phyloP scores from a whole-genome alignment of 2,113 vertebrate genomes.

The Rhegmatorhina hoffmannsi region DNA sequence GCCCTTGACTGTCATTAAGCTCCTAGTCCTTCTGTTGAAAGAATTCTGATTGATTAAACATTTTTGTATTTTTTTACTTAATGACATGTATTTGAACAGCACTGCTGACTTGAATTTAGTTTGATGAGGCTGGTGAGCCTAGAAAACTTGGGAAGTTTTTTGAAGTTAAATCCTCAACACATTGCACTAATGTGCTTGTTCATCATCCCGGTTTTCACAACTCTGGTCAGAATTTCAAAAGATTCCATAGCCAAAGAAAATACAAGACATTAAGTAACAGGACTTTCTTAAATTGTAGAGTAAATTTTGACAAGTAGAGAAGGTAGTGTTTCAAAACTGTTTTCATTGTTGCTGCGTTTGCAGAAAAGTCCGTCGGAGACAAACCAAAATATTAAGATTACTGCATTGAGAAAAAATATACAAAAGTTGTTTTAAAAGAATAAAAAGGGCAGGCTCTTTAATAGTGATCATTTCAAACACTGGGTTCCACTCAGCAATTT shows the following conservation, averaged over 20 bases:
- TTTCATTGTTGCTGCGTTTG: slow-evolving; percentile 9
- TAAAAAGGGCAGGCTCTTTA: not conserved
- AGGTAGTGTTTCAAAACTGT: slow-evolving; percentile 40
- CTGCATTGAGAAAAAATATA: slow-evolving; percentile 6
- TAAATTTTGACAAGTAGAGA: slow-evolving; percentile 56
- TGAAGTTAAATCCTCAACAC: not conserved
- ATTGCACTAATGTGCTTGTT: slow-evolving; percentile 12
- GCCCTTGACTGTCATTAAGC: not conserved
- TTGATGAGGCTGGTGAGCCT: not conserved
- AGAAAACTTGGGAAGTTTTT: not conserved
- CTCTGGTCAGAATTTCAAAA: slow-evolving; percentile 43
- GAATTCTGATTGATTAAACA: slow-evolving; percentile 26
- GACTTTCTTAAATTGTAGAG: slow-evolving; percentile 45
- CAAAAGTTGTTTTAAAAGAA: not conserved
- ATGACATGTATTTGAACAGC: not conserved
- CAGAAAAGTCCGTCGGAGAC: slow-evolving; percentile 18
- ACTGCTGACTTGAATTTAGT: not conserved
- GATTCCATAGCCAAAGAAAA: slow-evolving; percentile 60
- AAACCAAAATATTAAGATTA: slow-evolving; percentile 7
- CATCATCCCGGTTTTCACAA: slow-evolving; percentile 38
- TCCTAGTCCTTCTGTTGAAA: slow-evolving; percentile 10
- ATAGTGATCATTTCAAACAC: not conserved
- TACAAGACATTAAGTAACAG: slow-evolving; percentile 37
- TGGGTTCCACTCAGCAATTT: not conserved
- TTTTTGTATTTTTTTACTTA: slow-evolving; percentile 1